phyloP scores from a whole-genome alignment of 2,113 vertebrate species.

The Callopanchax toddi region DNA sequence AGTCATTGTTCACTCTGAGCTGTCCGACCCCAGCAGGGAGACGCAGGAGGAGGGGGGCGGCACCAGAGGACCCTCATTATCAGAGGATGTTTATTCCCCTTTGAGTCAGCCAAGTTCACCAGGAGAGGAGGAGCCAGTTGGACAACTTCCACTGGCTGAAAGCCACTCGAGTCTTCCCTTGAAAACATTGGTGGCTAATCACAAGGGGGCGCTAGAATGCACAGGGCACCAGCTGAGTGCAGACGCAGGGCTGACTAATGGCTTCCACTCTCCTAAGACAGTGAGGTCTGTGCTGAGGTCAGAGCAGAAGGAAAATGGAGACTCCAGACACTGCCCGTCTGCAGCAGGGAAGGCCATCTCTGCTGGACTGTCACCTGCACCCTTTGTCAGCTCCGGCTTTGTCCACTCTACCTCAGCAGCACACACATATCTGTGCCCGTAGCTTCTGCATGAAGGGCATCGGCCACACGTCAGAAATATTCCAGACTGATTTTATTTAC shows the following conservation, averaged over 20 bases:
- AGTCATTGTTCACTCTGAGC: slow-evolving; percentile 95
- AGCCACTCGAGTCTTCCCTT: slow-evolving; percentile 42
- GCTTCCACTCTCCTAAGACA: slow-evolving; percentile 79
- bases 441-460: slow-evolving; percentile 44
- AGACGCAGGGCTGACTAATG: slow-evolving; percentile 74
- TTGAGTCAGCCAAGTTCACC: slow-evolving; percentile 31
- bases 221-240: slow-evolving; percentile 29
- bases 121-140: slow-evolving; percentile 31
- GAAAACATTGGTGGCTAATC: slow-evolving; percentile 56
- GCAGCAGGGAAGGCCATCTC: slow-evolving; percentile 70
- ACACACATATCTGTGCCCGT: slow-evolving; percentile 81
- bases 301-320: slow-evolving; percentile 72
- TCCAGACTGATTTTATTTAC: slow-evolving; percentile 35
- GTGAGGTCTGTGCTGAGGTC: slow-evolving; percentile 44
- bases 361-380: slow-evolving; percentile 11
- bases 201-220: slow-evolving; percentile 58
- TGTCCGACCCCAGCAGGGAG: slow-evolving; percentile 81
- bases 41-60: slow-evolving; percentile 47
- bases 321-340: slow-evolving; percentile 68
- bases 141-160: slow-evolving; percentile 44
- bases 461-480: slow-evolving; percentile 28
- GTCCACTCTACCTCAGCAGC: slow-evolving; percentile 83
- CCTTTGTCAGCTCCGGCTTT: slow-evolving; percentile 76
- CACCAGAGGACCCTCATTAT: slow-evolving; percentile 59
- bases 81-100: slow-evolving; percentile 50